phyloP scores from a whole-genome alignment of 1,140 invertebrate species.

The Andrena cerasifolii region DNA sequence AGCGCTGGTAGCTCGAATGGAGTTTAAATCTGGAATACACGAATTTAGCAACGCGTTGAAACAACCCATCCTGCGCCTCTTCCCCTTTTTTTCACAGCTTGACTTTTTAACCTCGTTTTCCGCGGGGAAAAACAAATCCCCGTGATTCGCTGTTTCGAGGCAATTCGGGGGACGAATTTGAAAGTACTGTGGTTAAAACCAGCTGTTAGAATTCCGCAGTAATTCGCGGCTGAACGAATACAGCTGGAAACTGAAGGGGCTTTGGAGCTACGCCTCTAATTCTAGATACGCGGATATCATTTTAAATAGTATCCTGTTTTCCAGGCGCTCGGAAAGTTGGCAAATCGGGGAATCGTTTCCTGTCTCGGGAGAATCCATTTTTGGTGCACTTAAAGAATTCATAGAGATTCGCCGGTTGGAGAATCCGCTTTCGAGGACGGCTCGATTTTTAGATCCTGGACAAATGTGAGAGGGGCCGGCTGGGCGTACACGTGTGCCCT shows the following conservation, averaged over 20 bases:
- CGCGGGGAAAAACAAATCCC: not conserved
- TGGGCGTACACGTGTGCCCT: not conserved
- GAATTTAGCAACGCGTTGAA: slow-evolving; percentile 25
- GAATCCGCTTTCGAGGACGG: not conserved
- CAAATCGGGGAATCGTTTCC: not conserved
- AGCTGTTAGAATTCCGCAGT: too few relatives aligned
- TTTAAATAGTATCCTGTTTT: too few relatives aligned
- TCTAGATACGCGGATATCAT: too few relatives aligned
- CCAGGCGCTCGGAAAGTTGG: too few relatives aligned
- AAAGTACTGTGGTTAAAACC: not conserved
- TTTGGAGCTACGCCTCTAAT: too few relatives aligned
- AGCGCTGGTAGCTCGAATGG: slow-evolving; percentile 8
- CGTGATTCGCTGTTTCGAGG: not conserved
- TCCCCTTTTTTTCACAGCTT: not conserved
- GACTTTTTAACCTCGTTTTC: slow-evolving; percentile 4
- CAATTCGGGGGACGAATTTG: not conserved
- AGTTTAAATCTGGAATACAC: slow-evolving; percentile 39
- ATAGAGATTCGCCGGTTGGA: slow-evolving; percentile 12
- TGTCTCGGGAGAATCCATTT: not conserved
- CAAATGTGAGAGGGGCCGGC: slow-evolving; percentile 20
- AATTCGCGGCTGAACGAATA: too few relatives aligned
- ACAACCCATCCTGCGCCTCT: not conserved
- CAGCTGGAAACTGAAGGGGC: too few relatives aligned
- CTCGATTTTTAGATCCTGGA: slow-evolving; percentile 23
- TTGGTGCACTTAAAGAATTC: slow-evolving; percentile 7